Percentiles rank a stretch among this genome's conserved stretches.
Evolutionary conservation across 2,113 vertebrate species (phyloP).

Genomic region (Cyanoramphus novaezelandiae): DNA sequence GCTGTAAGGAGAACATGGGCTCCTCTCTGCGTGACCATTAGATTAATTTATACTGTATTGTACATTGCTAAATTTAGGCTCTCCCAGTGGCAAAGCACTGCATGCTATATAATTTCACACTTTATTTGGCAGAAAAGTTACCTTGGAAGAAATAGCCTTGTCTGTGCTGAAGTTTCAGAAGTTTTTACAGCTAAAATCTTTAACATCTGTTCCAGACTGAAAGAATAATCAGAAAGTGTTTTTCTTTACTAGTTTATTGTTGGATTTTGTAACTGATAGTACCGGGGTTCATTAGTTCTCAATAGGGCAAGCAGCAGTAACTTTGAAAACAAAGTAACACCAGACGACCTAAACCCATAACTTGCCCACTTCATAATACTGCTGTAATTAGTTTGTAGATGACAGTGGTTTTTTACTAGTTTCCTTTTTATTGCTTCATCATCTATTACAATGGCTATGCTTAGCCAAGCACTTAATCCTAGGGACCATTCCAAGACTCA

Average conservation of each 20-base stretch:
- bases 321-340: not conserved
- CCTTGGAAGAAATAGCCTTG: not conserved
- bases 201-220: not conserved
- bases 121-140: not conserved
- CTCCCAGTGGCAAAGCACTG: not conserved
- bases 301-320: not conserved
- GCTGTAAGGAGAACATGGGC: not conserved
- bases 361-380: not conserved
- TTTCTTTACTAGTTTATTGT: not conserved
- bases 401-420: accelerated
- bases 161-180: not conserved
- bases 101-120: not conserved
- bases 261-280: not conserved
- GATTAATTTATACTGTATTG: not conserved
- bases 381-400: not conserved
- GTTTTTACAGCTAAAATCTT: not conserved
- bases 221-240: not conserved
- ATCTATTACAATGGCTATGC: accelerated
- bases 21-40: accelerated
- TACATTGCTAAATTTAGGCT: not conserved
- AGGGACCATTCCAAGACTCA: not conserved
- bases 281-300: not conserved
- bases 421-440: not conserved
- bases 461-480: not conserved
- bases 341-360: not conserved